A percentile compares a stretch with the other conserved stretches of the same genome.
phyloP scores from a whole-genome alignment of 30 jellyfish, hydroid and myxozoan species.

The Rhopilema esculentum region DNA sequence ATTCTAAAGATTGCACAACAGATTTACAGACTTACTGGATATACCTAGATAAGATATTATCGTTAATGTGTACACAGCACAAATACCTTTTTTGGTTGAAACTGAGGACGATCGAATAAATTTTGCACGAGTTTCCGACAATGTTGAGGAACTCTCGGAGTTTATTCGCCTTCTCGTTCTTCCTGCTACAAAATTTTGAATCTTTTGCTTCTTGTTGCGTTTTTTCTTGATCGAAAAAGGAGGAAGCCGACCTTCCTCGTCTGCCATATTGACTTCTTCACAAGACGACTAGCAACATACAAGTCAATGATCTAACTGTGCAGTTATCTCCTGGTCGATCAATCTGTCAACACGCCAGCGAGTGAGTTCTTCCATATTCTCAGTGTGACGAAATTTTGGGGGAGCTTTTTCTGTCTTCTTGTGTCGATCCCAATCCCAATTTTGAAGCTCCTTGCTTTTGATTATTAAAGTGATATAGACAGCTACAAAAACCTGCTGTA shows the following conservation, averaged over 20 bases:
- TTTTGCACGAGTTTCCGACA: conserved; percentile 14
- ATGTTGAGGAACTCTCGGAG: conserved; percentile 29
- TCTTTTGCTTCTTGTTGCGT: conserved; percentile 25
- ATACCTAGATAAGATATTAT: neutral
- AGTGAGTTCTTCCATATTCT: neutral
- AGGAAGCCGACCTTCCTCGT: conserved; percentile 2
- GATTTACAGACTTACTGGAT: too few relatives aligned
- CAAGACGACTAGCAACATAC: neutral
- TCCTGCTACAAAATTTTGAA: conserved; percentile 54
- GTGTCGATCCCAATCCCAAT: too few relatives aligned
- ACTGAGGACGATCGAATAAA: conserved; percentile 29
- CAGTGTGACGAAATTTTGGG: neutral
- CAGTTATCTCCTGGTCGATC: neutral
- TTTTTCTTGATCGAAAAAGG: conserved; percentile 25
- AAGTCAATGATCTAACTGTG: neutral
- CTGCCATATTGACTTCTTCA: conserved; percentile 24
- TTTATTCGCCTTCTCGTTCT: conserved; percentile 50
- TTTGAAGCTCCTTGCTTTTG: too few relatives aligned
- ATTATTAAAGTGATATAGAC: too few relatives aligned
- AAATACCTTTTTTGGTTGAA: conserved; percentile 15
- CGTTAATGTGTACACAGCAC: neutral
- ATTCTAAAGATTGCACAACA: too few relatives aligned
- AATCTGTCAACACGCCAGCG: neutral
- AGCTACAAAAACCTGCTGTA: neutral
- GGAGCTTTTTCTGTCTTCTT: too few relatives aligned